phyloP scores from a whole-genome alignment of 2,113 vertebrate genomes.

The Oryzias javanicus region DNA sequence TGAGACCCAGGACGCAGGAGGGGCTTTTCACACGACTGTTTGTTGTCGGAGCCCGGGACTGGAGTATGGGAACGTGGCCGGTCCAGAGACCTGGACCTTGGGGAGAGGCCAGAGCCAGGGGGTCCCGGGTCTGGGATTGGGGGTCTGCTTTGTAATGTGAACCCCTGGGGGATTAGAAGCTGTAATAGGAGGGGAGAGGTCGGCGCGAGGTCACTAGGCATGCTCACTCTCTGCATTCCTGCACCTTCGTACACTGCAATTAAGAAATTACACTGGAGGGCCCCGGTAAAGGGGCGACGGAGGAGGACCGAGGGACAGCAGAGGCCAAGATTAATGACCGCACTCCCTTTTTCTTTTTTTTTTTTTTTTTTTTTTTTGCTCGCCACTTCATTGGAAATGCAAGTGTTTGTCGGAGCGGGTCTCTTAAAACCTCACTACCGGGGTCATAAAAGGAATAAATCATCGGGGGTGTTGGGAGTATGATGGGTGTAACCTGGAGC shows the following conservation, averaged over 20 bases:
- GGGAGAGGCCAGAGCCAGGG: slow-evolving; percentile 62
- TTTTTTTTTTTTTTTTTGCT: no score
- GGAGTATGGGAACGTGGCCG: slow-evolving; percentile 62
- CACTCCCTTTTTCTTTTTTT: no score
- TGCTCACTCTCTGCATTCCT: slow-evolving; percentile 78
- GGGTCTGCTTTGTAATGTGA: slow-evolving; percentile 79
- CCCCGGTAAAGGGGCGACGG: slow-evolving; percentile 52
- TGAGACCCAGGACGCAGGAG: slow-evolving; percentile 49
- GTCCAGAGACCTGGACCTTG: slow-evolving; percentile 60
- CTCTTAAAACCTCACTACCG: slow-evolving; percentile 77
- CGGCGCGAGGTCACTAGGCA: slow-evolving; percentile 76
- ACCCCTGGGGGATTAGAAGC: slow-evolving; percentile 80
- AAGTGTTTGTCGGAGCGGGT: slow-evolving; percentile 73
- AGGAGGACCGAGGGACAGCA: slow-evolving; percentile 55
- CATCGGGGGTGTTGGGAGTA: slow-evolving; percentile 50
- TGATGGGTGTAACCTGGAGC: slow-evolving; percentile 82
- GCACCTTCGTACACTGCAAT: slow-evolving; percentile 79
- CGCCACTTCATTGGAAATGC: slow-evolving; percentile 75
- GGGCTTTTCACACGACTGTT: slow-evolving; percentile 55
- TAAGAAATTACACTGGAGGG: slow-evolving; percentile 80
- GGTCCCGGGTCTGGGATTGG: slow-evolving; percentile 62
- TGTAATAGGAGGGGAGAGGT: slow-evolving; percentile 79
- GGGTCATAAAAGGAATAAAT: slow-evolving; percentile 76
- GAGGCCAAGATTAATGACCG: slow-evolving; percentile 72
- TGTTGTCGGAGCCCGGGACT: slow-evolving; percentile 65